These are phyloP conservation scores for Oncorhynchus clarkii DNA, from an alignment of 2,113 vertebrate genomes.

Conservation along the genomic window DNA sequence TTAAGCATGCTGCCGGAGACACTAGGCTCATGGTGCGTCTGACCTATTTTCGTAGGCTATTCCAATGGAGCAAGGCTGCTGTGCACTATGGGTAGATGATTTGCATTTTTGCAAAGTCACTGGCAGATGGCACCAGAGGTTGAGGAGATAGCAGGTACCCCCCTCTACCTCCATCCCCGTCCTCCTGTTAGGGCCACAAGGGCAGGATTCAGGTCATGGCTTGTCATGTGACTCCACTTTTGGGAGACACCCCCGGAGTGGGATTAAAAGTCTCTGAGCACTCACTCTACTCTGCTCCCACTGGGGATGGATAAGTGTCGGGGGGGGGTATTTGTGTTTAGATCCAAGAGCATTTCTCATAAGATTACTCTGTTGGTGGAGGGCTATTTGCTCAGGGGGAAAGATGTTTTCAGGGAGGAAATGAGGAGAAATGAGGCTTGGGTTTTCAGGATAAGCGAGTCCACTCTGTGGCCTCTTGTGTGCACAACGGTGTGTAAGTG, in stretches of 20 bases:
- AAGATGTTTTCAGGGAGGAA: slow-evolving; percentile 29
- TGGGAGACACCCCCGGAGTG: no score
- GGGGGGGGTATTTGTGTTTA: slow-evolving; percentile 6
- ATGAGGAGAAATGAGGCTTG: slow-evolving; percentile 24
- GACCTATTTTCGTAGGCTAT: slow-evolving; percentile 61
- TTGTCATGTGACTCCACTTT: no score
- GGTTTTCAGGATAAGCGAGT: slow-evolving; percentile 19
- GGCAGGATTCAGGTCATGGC: no score
- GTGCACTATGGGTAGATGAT: slow-evolving; percentile 52
- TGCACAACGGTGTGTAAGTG: not conserved
- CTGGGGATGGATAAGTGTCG: slow-evolving; percentile 24
- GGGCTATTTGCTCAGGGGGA: not conserved
- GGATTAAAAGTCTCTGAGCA: no score
- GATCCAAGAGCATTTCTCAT: no score
- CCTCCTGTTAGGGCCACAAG: not conserved
- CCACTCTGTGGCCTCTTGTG: not conserved
- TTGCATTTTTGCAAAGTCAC: slow-evolving; percentile 64
- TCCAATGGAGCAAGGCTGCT: slow-evolving; percentile 29
- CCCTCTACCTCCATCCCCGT: slow-evolving; percentile 17
- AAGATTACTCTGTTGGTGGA: no score
- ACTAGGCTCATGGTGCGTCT: slow-evolving; percentile 26
- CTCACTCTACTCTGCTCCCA: slow-evolving; percentile 2
- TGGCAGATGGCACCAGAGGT: slow-evolving; percentile 56
- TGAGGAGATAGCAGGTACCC: slow-evolving; percentile 39
- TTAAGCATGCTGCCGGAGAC: slow-evolving; percentile 5